Percentiles rank a stretch among this genome's conserved stretches.
phyloP scores from a whole-genome alignment of 2,888 invertebrate species.

The Autographa pulchrina region DNA sequence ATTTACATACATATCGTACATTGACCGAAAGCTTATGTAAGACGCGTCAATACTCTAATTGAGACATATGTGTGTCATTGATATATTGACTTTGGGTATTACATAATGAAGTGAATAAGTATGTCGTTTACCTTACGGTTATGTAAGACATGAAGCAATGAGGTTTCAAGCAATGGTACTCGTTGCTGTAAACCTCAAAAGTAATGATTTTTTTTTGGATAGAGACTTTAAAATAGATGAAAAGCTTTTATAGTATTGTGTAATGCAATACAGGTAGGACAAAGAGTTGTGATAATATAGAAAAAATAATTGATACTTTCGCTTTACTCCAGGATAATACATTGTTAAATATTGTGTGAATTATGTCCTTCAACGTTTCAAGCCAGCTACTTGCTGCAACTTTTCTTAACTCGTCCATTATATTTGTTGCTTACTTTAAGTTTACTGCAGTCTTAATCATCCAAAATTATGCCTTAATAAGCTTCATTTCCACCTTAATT shows the following conservation, averaged over 20 bases:
- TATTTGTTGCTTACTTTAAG: neutral
- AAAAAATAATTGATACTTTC: too few relatives aligned
- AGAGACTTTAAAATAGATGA: neutral
- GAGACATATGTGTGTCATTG: slow-evolving; percentile 52
- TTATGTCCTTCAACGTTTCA: too few relatives aligned
- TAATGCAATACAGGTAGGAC: too few relatives aligned
- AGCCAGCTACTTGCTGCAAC: too few relatives aligned
- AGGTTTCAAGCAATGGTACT: slow-evolving; percentile 20
- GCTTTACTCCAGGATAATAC: too few relatives aligned
- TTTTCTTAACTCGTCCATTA: too few relatives aligned
- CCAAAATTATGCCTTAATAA: neutral
- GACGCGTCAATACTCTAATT: slow-evolving; percentile 42
- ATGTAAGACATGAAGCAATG: slow-evolving; percentile 35
- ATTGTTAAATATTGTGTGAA: too few relatives aligned
- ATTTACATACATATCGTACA: slow-evolving; percentile 11
- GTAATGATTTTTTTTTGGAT: neutral
- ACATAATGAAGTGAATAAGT: slow-evolving; percentile 47
- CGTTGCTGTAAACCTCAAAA: slow-evolving; percentile 10
- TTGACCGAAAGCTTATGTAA: slow-evolving; percentile 35
- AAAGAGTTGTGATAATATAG: too few relatives aligned
- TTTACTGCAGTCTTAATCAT: neutral
- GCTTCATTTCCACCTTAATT: neutral
- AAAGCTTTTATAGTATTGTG: too few relatives aligned
- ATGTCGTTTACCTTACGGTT: slow-evolving; percentile 45
- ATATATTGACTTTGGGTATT: slow-evolving; percentile 46